Conservation (phyloP, 2,888 invertebrate genomes). For the Nebria brevicollis region DNA sequence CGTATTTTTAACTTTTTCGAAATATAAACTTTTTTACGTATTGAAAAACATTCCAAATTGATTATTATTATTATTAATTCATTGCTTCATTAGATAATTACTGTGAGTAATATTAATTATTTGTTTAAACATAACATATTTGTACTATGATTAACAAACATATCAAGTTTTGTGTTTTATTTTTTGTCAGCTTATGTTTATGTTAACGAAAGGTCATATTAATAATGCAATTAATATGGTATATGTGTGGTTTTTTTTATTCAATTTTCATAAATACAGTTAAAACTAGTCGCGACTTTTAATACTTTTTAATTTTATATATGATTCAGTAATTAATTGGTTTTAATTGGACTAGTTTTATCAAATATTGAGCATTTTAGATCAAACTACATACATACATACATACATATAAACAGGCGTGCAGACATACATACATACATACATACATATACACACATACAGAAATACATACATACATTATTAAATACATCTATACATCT, state of each 20-base stretch:
- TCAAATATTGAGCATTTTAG: not conserved
- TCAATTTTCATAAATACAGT: not conserved
- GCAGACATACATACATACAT: no score
- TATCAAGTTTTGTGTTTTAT: not conserved
- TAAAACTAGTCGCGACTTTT: not conserved
- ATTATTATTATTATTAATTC: not conserved
- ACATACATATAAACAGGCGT: no score
- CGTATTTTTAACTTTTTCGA: not conserved
- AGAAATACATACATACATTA: no score
- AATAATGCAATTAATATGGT: not conserved
- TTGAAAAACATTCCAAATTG: not conserved
- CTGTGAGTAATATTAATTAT: not conserved
- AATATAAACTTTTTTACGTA: not conserved
- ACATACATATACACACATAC: no score
- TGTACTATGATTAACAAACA: not conserved
- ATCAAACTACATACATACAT: not conserved
- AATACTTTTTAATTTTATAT: not conserved
- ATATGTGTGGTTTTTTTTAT: not conserved
- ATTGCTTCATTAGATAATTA: not conserved
- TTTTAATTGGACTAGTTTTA: not conserved
- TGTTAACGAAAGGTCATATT: not conserved
- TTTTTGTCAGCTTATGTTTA: not conserved
- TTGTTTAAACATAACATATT: slow-evolving; percentile 13
- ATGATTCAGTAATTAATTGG: not conserved
- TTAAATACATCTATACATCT: no score